Evolutionary conservation across 2,888 invertebrate genomes (phyloP).

Genomic region (Orthosia gracilis): DNA sequence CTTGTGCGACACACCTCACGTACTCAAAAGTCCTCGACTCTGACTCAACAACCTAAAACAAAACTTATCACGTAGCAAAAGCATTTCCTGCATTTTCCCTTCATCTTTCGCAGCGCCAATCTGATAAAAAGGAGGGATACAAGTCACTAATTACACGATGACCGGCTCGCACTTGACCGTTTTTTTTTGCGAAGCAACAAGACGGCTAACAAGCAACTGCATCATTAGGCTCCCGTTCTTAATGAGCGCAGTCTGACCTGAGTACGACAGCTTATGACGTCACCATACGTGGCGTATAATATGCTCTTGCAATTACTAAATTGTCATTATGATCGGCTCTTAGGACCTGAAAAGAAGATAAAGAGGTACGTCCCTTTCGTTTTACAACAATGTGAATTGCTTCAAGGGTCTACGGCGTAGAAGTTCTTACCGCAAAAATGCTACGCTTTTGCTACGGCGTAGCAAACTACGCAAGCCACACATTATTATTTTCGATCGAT

Average conservation of each 20-base stretch:
- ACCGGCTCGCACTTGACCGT: slow-evolving; percentile 63
- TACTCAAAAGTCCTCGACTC: slow-evolving; percentile 18
- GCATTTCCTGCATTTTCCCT: slow-evolving; percentile 44
- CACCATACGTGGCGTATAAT: slow-evolving; percentile 55
- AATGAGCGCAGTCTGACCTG: slow-evolving; percentile 76
- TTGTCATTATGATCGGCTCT: slow-evolving; percentile 34
- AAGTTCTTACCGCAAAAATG: neutral
- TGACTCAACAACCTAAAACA: slow-evolving; percentile 26
- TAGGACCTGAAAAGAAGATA: slow-evolving; percentile 16
- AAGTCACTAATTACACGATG: slow-evolving; percentile 64
- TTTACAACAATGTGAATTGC: neutral
- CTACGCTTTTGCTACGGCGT: slow-evolving; percentile 23
- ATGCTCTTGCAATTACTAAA: slow-evolving; percentile 32
- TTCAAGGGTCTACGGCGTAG: slow-evolving; percentile 42
- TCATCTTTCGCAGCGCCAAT: slow-evolving; percentile 46
- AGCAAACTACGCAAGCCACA: slow-evolving; percentile 23
- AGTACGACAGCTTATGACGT: slow-evolving; percentile 58
- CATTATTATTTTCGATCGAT: neutral
- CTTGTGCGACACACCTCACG: slow-evolving; percentile 10
- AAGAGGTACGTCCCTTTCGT: slow-evolving; percentile 1
- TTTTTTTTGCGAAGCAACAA: slow-evolving; percentile 71
- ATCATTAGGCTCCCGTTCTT: slow-evolving; percentile 81
- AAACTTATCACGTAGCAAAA: slow-evolving; percentile 21
- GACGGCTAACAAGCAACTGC: slow-evolving; percentile 82
- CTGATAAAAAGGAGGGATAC: slow-evolving; percentile 55